Evolutionary conservation across 1,140 invertebrate genomes (phyloP).

Genomic region (Zaprionus ornatus): DNA sequence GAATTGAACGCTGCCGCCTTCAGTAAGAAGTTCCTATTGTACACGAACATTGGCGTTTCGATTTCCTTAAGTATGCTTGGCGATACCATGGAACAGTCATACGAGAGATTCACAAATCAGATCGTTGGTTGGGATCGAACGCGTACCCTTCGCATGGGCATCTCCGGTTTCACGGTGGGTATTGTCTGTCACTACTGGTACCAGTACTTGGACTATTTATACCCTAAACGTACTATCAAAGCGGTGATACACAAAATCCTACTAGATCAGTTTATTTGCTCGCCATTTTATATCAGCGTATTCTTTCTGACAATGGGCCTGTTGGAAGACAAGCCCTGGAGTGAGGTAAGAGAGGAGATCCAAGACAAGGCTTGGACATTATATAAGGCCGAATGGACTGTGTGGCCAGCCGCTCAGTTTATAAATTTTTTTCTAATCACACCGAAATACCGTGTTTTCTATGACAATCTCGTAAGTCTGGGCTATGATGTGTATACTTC

Average conservation of each 20-base stretch:
- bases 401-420: conserved; percentile 93
- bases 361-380: conserved; percentile 89
- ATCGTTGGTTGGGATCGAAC: conserved; percentile 87
- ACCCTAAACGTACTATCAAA: conserved; percentile 87
- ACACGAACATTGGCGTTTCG: conserved; percentile 93
- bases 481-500: conserved; percentile 96
- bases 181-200: conserved; percentile 94
- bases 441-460: conserved; percentile 92
- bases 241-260: conserved; percentile 93
- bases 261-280: conserved; percentile 94
- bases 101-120: conserved; percentile 88
- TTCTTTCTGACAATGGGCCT: conserved; percentile 92
- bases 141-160: conserved; percentile 91
- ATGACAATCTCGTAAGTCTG: conserved; percentile 94
- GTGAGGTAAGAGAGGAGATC: conserved; percentile 88
- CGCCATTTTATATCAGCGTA: conserved; percentile 91
- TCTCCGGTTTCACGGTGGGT: conserved; percentile 90
- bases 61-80: conserved; percentile 89
- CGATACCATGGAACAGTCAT: conserved; percentile 92
- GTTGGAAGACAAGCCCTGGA: conserved; percentile 87
- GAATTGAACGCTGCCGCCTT: conserved; percentile 84
- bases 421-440: conserved; percentile 95
- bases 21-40: conserved; percentile 89
- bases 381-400: conserved; percentile 90
- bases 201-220: conserved; percentile 87